Evolutionary conservation across 2,797 vertebrate genomes (phyloP).

Genomic region (Pseudocheirus occidentalis): DNA sequence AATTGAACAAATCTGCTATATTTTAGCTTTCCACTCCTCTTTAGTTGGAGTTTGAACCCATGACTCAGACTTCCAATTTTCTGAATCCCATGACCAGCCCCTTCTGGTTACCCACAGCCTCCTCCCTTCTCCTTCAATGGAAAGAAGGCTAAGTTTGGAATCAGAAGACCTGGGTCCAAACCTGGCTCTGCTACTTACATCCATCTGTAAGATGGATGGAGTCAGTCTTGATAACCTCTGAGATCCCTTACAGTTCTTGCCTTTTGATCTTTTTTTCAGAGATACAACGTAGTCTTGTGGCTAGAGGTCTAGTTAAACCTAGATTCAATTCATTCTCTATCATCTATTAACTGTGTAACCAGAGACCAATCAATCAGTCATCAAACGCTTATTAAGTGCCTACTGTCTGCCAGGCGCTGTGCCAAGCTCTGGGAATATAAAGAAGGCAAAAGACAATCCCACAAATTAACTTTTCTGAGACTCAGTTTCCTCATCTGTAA

Average conservation of each 20-base stretch:
- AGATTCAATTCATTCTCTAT: background rate
- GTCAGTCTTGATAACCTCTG: background rate
- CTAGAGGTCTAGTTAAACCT: background rate
- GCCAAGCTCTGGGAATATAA: background rate
- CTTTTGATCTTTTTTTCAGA: background rate
- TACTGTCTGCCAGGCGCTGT: background rate
- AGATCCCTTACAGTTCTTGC: background rate
- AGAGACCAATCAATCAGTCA: background rate
- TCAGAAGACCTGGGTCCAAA: background rate
- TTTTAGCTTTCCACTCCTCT: background rate
- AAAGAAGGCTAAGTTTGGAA: background rate
- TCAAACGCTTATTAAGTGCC: background rate
- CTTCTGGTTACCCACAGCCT: background rate
- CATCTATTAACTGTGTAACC: background rate
- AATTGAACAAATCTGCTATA: background rate
- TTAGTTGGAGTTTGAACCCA: slow-evolving; percentile 3
- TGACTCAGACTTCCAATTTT: background rate
- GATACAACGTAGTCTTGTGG: background rate
- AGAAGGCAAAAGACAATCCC: background rate
- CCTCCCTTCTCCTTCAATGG: background rate
- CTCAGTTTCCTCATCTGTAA: background rate
- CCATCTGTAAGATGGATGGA: background rate
- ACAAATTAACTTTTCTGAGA: background rate
- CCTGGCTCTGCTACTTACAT: background rate
- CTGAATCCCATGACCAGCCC: background rate